Conservation (phyloP, 1,140 invertebrate species). For the Trypoxylus dichotomus region DNA sequence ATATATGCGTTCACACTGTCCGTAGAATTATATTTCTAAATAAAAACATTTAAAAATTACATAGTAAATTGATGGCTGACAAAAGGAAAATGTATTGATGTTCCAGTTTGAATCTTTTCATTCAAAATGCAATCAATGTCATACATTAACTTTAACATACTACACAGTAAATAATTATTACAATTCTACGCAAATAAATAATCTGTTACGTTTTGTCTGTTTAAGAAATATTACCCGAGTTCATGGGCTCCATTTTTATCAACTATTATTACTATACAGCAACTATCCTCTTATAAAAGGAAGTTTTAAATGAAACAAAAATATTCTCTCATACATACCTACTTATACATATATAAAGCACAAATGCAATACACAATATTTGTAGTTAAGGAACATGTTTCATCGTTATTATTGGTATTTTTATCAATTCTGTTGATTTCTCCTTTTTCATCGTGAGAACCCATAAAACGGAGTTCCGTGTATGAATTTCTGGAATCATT, state of each 20-base stretch:
- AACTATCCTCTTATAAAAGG: background rate
- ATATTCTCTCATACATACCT: slow-evolving; percentile 11
- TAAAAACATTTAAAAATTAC: background rate
- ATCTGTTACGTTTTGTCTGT: slow-evolving; percentile 17
- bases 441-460: background rate
- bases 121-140: background rate
- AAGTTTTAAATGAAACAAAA: slow-evolving; percentile 13
- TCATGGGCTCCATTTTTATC: slow-evolving; percentile 1
- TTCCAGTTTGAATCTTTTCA: background rate
- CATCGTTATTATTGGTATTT: slow-evolving; percentile 3
- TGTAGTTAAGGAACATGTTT: slow-evolving; percentile 18
- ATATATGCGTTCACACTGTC: background rate
- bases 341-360: slow-evolving; percentile 21
- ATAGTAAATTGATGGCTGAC: background rate
- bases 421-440: background rate
- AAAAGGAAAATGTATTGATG: background rate
- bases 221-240: background rate
- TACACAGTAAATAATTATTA: slow-evolving; percentile 1
- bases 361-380: slow-evolving; percentile 22
- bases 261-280: background rate
- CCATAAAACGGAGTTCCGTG: background rate
- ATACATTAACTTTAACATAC: background rate
- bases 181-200: slow-evolving; percentile 12
- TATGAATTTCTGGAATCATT: background rate
- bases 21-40: too few relatives aligned